Base-by-base conservation (phyloP, 2,797 vertebrate genomes). In the Melanotaenia pygmaea region DNA sequence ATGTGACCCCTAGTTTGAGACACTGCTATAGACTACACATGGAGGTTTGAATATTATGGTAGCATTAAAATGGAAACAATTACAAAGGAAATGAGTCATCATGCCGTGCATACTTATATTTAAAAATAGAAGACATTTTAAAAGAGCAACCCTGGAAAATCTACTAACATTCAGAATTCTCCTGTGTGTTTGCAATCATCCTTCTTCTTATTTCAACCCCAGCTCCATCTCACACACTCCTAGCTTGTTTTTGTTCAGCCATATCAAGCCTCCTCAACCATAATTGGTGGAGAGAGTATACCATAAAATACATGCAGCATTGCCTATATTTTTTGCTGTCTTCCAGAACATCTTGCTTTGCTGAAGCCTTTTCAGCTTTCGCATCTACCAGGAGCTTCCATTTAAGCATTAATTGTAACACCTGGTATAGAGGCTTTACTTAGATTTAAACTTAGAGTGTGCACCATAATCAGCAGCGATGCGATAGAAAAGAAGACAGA, bases 241-340 rank as follows among this genome's bases (percentile, higher is more conserved):
- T 14, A 38, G 61, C 70, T 68, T 63, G 74, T 78, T 77, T 88
- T 85, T 85, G 45, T 67, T 76, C 43, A 64, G 57, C 56, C 79
- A 81, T 81, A 86, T 88, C 85, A 75, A 30, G 10, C 45, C 75
- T 7, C 65, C 70, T 61, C 64, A 34, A 47, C 66, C 66, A 73
- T 74, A 75, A 69, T 75, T 60, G 72, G 24, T 79, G 28, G 28
- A 28, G 3, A 28, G 3, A 28, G 28, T 77, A 84, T 85, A 86
- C 90, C 87, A 79, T 38, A 79, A 86, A 66, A 64, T 77, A 66
- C 58, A 13, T 61, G 68, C 72, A 68, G 57, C 67, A 11, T 59
- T 69, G n/a, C 47, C 65, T 71, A 84, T 72, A 82, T 81, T 87
- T 85, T 82, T 77, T 73, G 66, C 67, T 77, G 38, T 72, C n/a